Conservation (phyloP, 2,113 vertebrate species). For the Crotalus horridus region DNA sequence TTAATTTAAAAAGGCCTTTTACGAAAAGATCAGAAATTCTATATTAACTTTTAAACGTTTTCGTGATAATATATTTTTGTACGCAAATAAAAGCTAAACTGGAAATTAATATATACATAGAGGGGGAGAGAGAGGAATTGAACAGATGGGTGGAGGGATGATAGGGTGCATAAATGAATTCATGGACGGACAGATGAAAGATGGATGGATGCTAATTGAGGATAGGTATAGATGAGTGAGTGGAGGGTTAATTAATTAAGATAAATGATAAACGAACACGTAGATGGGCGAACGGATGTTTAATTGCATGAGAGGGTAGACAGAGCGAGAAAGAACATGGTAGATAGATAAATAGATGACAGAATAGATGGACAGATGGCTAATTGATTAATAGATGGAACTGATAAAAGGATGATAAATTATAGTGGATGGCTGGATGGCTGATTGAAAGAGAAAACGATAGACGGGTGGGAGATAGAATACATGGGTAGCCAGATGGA, state of each 20-base stretch:
- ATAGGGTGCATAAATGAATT: background rate
- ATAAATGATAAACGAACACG: background rate
- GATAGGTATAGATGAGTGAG: background rate
- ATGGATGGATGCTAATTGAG: background rate
- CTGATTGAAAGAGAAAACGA: background rate
- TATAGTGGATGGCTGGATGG: background rate
- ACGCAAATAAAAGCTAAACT: conserved; percentile 77
- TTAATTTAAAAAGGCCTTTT: conserved; percentile 87
- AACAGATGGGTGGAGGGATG: too few species aligned
- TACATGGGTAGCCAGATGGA: background rate
- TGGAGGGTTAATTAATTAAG: background rate
- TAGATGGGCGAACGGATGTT: background rate
- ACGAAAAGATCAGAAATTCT: conserved; percentile 88
- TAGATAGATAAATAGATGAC: background rate
- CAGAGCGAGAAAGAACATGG: background rate
- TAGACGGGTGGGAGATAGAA: background rate
- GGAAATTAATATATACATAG: conserved; percentile 25
- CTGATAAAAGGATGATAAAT: background rate
- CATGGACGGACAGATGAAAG: background rate
- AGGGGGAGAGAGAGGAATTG: background rate
- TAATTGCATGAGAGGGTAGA: background rate
- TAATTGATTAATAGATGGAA: background rate
- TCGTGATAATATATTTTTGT: conserved; percentile 96
- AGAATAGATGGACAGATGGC: background rate
- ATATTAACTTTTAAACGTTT: conserved; percentile 80